These are phyloP conservation scores for Drosophila neocordata DNA, from an alignment of 1,140 invertebrate genomes.

Conservation along the genomic window DNA sequence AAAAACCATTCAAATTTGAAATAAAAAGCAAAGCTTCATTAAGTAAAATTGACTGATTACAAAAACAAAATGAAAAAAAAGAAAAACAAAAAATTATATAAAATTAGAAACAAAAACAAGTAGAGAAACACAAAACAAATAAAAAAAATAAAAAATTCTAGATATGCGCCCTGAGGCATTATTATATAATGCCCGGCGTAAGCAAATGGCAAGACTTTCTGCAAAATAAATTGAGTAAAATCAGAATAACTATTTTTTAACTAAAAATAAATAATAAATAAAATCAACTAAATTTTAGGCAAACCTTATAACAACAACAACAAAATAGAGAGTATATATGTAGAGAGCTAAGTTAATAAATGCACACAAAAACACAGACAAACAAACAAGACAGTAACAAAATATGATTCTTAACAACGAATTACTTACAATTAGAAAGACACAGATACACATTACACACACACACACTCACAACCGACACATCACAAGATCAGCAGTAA, in stretches of 20 bases:
- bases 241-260: constrained; percentile 50
- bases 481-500: constrained; percentile 65
- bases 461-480: constrained; percentile 21
- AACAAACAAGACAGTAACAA: constrained; percentile 26
- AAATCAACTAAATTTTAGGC: constrained; percentile 59
- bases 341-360: constrained; percentile 71
- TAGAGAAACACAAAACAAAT: constrained; percentile 45
- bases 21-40: constrained; percentile 73
- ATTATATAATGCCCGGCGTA: constrained; percentile 63
- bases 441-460: background rate
- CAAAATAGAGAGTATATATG: constrained; percentile 40
- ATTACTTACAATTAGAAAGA: constrained; percentile 53
- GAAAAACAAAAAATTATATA: constrained; percentile 32
- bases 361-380: constrained; percentile 48
- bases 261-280: constrained; percentile 9
- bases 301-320: constrained; percentile 66
- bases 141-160: constrained; percentile 33
- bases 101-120: constrained; percentile 48
- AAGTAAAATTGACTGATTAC: constrained; percentile 76
- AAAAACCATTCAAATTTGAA: constrained; percentile 56
- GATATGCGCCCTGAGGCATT: constrained; percentile 50
- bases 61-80: constrained; percentile 43
- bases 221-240: constrained; percentile 38
- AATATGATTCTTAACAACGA: constrained; percentile 59
- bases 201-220: constrained; percentile 69